Percentiles rank a stretch among this genome's conserved stretches.
These are phyloP conservation scores for Artibeus lituratus DNA, from an alignment of 2,797 vertebrate genomes.

Conservation along the genomic window DNA sequence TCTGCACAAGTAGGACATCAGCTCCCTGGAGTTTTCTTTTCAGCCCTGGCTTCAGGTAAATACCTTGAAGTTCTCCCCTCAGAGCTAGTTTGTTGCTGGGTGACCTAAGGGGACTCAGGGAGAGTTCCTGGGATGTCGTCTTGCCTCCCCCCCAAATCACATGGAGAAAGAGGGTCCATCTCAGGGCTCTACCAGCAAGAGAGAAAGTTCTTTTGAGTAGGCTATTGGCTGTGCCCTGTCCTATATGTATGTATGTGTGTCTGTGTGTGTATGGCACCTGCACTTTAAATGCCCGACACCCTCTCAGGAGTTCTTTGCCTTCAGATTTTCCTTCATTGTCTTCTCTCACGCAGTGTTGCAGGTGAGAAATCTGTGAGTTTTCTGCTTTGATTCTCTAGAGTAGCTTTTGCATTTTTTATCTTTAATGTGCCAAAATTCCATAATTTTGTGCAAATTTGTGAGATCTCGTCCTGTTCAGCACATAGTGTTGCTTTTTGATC, in stretches of 20 bases:
- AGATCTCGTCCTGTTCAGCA: not conserved
- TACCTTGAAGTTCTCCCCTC: not conserved
- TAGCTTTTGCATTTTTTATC: not conserved
- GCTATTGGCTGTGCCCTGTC: not conserved
- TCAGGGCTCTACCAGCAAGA: not conserved
- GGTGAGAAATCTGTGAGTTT: not conserved
- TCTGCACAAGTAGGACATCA: not conserved
- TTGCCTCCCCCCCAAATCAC: not conserved
- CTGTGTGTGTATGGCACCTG: no score
- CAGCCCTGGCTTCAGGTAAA: not conserved
- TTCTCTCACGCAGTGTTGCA: not conserved
- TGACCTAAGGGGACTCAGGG: not conserved
- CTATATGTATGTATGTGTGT: not conserved
- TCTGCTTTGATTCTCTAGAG: not conserved
- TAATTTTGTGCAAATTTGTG: not conserved
- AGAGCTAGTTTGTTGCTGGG: not conserved
- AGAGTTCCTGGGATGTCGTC: not conserved
- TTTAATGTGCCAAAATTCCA: not conserved
- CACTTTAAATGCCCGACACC: not conserved
- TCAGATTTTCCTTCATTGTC: not conserved
- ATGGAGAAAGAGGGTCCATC: not conserved
- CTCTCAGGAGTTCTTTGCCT: not conserved
- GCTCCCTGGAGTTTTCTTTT: not conserved
- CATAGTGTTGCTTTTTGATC: not conserved
- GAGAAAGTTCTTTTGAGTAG: not conserved